These are phyloP conservation scores for Buceros bicornis DNA, from an alignment of 2,797 vertebrate genomes.

Conservation along the genomic window DNA sequence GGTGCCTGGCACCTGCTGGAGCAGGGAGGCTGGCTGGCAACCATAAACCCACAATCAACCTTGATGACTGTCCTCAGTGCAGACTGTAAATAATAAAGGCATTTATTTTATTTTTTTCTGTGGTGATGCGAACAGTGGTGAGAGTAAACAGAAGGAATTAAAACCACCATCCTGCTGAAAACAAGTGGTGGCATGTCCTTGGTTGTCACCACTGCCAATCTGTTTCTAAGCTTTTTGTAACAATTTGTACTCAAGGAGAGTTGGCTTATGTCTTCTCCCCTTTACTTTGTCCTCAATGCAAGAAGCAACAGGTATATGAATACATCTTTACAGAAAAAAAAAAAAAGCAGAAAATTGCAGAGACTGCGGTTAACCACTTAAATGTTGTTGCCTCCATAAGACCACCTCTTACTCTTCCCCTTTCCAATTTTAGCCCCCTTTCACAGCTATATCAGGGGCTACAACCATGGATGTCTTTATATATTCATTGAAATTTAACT, in stretches of 20 bases:
- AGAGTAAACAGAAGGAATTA: conserved; percentile 67
- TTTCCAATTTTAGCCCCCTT: not conserved
- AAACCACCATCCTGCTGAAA: conserved; percentile 31
- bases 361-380: not conserved
- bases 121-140: conserved; percentile 32
- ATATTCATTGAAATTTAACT: not conserved
- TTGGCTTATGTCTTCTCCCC: not conserved
- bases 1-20: conserved; percentile 95
- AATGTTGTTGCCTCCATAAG: not conserved
- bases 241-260: not conserved
- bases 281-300: not conserved
- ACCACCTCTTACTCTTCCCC: not conserved
- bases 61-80: conserved; percentile 84
- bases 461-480: not conserved
- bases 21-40: conserved; percentile 79
- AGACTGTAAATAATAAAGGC: conserved; percentile 85
- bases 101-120: conserved; percentile 62
- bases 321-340: not conserved
- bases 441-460: not conserved
- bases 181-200: conserved; percentile 23
- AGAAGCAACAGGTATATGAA: not conserved
- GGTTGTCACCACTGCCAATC: accelerated
- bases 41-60: conserved; percentile 79
- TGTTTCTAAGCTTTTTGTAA: not conserved
- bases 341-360: not conserved